Percentiles rank a stretch among this genome's conserved stretches.
Evolutionary conservation across 2,113 vertebrate species (phyloP).

Genomic region (Pedionomus torquatus): DNA sequence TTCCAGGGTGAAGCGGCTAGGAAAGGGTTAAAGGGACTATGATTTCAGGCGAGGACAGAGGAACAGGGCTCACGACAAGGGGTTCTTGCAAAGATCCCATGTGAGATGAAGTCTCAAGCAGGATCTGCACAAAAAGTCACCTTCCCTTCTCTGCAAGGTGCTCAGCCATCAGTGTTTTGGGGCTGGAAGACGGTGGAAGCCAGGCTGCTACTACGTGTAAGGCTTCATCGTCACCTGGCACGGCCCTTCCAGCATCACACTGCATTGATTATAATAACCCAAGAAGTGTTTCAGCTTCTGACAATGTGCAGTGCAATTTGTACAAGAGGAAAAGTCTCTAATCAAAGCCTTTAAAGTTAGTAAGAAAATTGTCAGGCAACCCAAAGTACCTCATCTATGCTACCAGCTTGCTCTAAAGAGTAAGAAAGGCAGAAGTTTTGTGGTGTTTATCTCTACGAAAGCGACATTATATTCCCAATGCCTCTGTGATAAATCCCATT

Average conservation of each 20-base stretch:
- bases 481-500: background rate
- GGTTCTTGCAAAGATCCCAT: background rate
- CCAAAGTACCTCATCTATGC: background rate
- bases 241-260: background rate
- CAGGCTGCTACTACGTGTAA: background rate
- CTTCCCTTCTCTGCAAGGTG: background rate
- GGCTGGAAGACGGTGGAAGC: background rate
- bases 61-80: accelerated
- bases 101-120: background rate
- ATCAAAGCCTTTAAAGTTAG: background rate
- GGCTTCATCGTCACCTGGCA: background rate
- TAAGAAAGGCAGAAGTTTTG: background rate
- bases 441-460: background rate
- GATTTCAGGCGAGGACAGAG: background rate
- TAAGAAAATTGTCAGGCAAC: background rate
- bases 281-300: background rate
- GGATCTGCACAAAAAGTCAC: background rate
- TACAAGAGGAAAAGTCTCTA: background rate
- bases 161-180: background rate
- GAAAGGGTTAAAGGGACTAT: background rate
- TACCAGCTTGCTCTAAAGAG: background rate
- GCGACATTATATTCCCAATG: background rate
- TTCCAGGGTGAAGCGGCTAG: background rate
- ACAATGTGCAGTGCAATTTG: background rate
- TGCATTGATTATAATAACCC: background rate